These are phyloP conservation scores for Cryptotermes secundus DNA, from an alignment of 1,140 invertebrate species.

Conservation along the genomic window DNA sequence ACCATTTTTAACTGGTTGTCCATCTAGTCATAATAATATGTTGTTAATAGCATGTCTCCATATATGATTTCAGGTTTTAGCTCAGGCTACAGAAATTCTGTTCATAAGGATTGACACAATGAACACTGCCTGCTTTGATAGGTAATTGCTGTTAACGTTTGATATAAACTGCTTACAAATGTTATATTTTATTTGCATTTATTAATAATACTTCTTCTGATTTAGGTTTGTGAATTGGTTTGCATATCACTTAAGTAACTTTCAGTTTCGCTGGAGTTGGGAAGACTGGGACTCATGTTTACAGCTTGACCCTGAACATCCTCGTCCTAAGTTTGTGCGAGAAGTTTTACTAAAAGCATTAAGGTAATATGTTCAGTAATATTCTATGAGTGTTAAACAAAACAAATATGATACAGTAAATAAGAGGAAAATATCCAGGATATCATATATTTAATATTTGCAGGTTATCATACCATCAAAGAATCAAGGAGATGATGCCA, in stretches of 20 bases:
- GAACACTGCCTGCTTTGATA: slow-evolving; percentile 95
- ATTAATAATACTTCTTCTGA: background rate
- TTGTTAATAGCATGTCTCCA: slow-evolving; percentile 33
- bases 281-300: slow-evolving; percentile 89
- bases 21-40: background rate
- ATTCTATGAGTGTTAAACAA: background rate
- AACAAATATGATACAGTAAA: too few relatives aligned
- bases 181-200: background rate
- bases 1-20: background rate
- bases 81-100: slow-evolving; percentile 95
- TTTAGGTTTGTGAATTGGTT: slow-evolving; percentile 93
- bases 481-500: slow-evolving; percentile 90
- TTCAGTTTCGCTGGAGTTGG: slow-evolving; percentile 99
- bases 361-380: slow-evolving; percentile 59
- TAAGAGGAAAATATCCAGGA: background rate
- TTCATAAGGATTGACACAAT: slow-evolving; percentile 95
- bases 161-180: too few relatives aligned
- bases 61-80: slow-evolving; percentile 61
- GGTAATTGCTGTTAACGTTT: slow-evolving; percentile 50
- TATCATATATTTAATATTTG: slow-evolving; percentile 41
- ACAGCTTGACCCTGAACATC: slow-evolving; percentile 83
- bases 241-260: slow-evolving; percentile 98
- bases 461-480: slow-evolving; percentile 92
- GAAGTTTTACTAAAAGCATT: slow-evolving; percentile 91
- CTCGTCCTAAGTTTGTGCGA: slow-evolving; percentile 92